Percentiles rank a stretch among this genome's conserved stretches.
phyloP scores from a whole-genome alignment of 1,140 invertebrate species.

The Galleria mellonella region DNA sequence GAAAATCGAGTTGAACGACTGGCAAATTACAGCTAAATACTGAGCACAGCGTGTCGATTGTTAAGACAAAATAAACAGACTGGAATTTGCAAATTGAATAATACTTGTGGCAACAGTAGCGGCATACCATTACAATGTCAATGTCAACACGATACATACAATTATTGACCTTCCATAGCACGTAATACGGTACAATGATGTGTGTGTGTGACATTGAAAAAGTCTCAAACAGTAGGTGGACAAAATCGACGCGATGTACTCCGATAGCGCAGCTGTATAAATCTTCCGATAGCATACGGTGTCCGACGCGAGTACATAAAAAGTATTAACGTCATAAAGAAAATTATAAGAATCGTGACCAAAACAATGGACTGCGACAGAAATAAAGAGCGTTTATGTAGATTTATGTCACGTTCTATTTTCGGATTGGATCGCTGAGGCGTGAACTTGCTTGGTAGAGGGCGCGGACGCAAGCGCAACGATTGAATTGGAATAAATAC shows the following conservation, averaged over 20 bases:
- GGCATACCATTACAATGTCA: conserved; percentile 1
- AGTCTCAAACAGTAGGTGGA: no score
- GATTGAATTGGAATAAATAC: not conserved
- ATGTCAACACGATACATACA: not conserved
- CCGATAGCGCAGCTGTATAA: no score
- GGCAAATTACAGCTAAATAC: no score
- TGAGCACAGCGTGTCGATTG: no score
- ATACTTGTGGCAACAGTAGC: not conserved
- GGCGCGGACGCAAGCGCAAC: conserved; percentile 18
- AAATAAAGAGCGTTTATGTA: conserved; percentile 65
- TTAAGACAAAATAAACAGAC: not conserved
- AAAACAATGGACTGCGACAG: conserved; percentile 32
- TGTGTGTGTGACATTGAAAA: no score
- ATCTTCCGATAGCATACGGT: no score
- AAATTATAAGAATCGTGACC: conserved; percentile 6
- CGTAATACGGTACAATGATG: not conserved
- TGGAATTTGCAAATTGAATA: no score
- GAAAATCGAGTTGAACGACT: no score
- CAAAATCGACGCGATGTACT: no score
- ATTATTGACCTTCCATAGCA: conserved; percentile 2
- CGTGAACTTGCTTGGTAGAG: conserved; percentile 45
- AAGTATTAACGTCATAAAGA: conserved; percentile 2
- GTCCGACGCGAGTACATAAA: no score
- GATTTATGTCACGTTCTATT: conserved; percentile 68
- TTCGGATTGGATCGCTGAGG: conserved; percentile 33